Percentiles rank a stretch among this genome's conserved stretches.
These are phyloP conservation scores for Samia ricini DNA, from an alignment of 1,140 invertebrate species.

Conservation along the genomic window DNA sequence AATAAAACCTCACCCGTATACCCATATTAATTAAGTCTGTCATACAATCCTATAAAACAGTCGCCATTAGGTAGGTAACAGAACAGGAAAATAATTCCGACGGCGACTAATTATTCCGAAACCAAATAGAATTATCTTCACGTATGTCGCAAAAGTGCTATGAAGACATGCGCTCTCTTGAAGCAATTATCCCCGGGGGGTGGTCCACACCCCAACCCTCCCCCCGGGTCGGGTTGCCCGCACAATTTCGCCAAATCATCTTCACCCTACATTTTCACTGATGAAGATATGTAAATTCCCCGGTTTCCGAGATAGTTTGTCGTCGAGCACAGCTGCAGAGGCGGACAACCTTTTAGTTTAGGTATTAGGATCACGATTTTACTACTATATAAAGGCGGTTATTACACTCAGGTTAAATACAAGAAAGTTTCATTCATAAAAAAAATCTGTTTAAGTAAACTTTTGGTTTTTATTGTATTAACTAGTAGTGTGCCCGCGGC, in stretches of 20 bases:
- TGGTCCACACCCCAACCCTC: neutral
- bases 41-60: neutral
- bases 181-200: slow-evolving; percentile 53
- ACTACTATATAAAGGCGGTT: neutral
- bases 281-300: slow-evolving; percentile 68
- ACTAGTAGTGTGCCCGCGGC: too few species aligned
- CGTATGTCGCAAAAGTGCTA: slow-evolving; percentile 57
- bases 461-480: too few species aligned
- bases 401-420: too few species aligned
- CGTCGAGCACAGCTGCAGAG: slow-evolving; percentile 11
- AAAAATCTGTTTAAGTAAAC: too few species aligned
- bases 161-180: slow-evolving; percentile 67
- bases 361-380: neutral
- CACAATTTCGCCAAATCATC: slow-evolving; percentile 62
- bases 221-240: slow-evolving; percentile 25
- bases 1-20: too few species aligned
- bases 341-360: slow-evolving; percentile 25
- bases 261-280: slow-evolving; percentile 64
- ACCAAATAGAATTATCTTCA: slow-evolving; percentile 64
- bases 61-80: too few species aligned
- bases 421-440: too few species aligned
- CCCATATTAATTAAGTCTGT: neutral
- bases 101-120: slow-evolving; percentile 49
- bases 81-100: slow-evolving; percentile 1
- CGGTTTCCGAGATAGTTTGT: slow-evolving; percentile 44